Evolutionary conservation across 2,797 vertebrate genomes (phyloP).

Genomic region (Scyliorhinus canicula): DNA sequence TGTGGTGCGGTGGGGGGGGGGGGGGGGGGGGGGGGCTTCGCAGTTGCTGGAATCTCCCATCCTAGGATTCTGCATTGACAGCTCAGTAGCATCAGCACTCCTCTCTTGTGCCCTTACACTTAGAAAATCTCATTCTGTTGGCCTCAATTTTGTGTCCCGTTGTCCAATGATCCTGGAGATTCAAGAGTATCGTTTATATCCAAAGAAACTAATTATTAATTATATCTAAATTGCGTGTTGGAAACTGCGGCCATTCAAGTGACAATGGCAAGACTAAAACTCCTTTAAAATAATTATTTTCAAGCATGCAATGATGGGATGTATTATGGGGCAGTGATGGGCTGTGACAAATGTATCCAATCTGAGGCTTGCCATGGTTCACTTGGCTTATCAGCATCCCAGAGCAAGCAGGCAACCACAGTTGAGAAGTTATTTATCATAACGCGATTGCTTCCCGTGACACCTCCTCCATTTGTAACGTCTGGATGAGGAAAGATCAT

Average conservation of each 20-base stretch:
- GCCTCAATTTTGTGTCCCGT: background rate
- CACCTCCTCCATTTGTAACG: background rate
- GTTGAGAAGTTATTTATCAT: background rate
- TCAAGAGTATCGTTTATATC: background rate
- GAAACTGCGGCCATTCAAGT: background rate
- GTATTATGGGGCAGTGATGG: background rate
- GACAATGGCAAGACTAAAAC: background rate
- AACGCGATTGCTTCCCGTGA: background rate
- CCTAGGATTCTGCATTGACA: too few species aligned
- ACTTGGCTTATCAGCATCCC: background rate
- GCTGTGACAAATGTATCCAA: background rate
- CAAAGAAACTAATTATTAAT: background rate
- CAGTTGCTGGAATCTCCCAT: too few species aligned
- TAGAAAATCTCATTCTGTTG: background rate
- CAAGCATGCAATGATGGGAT: background rate
- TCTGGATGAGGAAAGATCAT: background rate
- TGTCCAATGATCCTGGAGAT: background rate
- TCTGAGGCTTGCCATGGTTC: background rate
- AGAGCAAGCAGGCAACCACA: background rate
- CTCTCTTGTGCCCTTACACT: background rate
- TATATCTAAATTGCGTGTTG: background rate
- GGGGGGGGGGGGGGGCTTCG: too few species aligned
- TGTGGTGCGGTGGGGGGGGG: too few species aligned
- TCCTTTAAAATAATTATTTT: background rate
- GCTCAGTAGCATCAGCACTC: too few species aligned